Conservation (phyloP, 2,113 vertebrate species). For the Fregata magnificens region DNA sequence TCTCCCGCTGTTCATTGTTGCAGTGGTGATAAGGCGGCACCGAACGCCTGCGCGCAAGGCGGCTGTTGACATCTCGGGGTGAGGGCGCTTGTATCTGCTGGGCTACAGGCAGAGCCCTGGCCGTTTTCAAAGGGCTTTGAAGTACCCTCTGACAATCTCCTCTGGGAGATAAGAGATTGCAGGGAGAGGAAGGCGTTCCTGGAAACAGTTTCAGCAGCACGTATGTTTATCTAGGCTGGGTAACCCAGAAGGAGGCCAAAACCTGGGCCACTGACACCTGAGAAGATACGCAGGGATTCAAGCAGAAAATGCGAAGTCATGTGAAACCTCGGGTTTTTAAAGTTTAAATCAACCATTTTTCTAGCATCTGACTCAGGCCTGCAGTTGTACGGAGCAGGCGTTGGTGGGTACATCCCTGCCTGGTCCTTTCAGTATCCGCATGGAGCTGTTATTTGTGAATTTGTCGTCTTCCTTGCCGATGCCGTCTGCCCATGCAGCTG, state of each 20-base stretch:
- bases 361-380: not conserved
- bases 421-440: not conserved
- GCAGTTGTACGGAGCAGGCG: not conserved
- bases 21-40: not conserved
- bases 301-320: constrained; percentile 10
- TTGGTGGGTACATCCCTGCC: not conserved
- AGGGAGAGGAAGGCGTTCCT: constrained; percentile 48
- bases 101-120: constrained; percentile 46
- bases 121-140: constrained; percentile 69
- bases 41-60: accelerated
- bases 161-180: constrained; percentile 52
- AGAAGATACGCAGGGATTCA: not conserved
- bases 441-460: not conserved
- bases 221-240: constrained; percentile 40
- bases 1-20: not conserved
- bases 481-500: not conserved
- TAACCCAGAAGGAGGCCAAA: constrained; percentile 28
- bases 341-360: not conserved
- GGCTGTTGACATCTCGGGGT: not conserved
- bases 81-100: not conserved
- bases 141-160: constrained; percentile 51
- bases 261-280: not conserved
- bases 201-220: constrained; percentile 27
- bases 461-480: not conserved
- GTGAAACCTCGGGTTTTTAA: not conserved